These are phyloP conservation scores for Ophioninae sp. DNA, from an alignment of 2,888 invertebrate genomes.

Conservation along the genomic window DNA sequence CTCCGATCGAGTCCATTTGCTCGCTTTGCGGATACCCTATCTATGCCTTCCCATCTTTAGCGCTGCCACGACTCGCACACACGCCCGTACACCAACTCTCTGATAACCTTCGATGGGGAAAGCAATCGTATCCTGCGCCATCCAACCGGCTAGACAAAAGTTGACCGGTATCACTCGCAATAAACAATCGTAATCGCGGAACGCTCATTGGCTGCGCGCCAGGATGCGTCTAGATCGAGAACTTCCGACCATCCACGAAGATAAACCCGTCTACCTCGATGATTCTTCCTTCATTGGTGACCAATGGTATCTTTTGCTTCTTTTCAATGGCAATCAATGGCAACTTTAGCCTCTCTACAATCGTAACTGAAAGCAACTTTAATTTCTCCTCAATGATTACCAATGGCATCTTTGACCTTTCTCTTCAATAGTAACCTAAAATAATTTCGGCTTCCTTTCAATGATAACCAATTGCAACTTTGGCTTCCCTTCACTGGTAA, in stretches of 20 bases:
- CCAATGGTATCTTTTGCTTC: too few species aligned
- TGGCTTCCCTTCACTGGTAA: too few species aligned
- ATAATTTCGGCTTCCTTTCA: too few species aligned
- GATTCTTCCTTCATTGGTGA: neutral
- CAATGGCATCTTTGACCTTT: too few species aligned
- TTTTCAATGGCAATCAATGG: too few species aligned
- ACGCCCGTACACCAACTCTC: neutral
- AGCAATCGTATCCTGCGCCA: conserved; percentile 48
- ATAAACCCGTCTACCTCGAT: conserved; percentile 40
- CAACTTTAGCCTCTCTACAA: too few species aligned
- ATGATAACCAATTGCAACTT: too few species aligned
- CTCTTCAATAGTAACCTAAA: too few species aligned
- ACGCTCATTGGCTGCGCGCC: conserved; percentile 68
- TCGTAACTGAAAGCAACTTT: too few species aligned
- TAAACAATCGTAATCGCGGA: conserved; percentile 75
- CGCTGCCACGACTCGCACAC: neutral
- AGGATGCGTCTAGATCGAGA: conserved; percentile 57
- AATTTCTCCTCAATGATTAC: too few species aligned
- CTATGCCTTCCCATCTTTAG: neutral
- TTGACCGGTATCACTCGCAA: conserved; percentile 73
- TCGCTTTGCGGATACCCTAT: conserved; percentile 51
- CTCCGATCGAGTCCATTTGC: conserved; percentile 43
- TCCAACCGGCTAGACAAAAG: conserved; percentile 68
- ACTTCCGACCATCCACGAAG: conserved; percentile 37
- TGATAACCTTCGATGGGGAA: conserved; percentile 46